These are phyloP conservation scores for Sicus ferrugineus DNA, from an alignment of 2,888 invertebrate species.

Conservation along the genomic window DNA sequence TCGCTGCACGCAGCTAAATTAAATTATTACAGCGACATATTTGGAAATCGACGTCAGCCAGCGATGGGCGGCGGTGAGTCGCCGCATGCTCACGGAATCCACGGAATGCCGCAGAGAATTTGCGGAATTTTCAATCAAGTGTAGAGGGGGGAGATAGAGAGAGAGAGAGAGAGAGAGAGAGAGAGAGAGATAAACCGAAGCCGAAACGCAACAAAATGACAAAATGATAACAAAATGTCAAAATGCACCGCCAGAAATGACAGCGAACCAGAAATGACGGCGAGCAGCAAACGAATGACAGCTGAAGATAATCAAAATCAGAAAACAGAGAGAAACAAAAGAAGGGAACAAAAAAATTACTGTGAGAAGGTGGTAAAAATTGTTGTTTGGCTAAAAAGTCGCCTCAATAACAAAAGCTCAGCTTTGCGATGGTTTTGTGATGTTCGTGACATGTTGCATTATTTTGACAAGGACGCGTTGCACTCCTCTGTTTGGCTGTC, in stretches of 20 bases:
- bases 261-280: neutral
- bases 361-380: too few species aligned
- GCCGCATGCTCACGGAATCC: neutral
- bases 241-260: neutral
- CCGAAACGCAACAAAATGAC: too few species aligned
- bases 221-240: constrained; percentile 7
- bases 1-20: constrained; percentile 17
- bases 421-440: neutral
- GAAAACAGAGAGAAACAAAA: neutral
- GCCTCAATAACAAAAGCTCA: neutral
- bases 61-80: neutral
- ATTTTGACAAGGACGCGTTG: constrained; percentile 26
- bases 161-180: constrained; percentile 5
- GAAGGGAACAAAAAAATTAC: neutral
- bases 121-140: constrained; percentile 5
- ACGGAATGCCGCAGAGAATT: neutral
- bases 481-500: constrained; percentile 3
- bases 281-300: neutral
- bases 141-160: neutral
- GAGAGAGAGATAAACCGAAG: too few species aligned
- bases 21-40: constrained; percentile 31
- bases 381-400: neutral
- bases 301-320: neutral
- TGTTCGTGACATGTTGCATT: constrained; percentile 14
- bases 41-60: constrained; percentile 13